These are phyloP conservation scores for Hydrocynus forskahlii DNA, from an alignment of 2,797 vertebrate genomes.

Conservation along the genomic window DNA sequence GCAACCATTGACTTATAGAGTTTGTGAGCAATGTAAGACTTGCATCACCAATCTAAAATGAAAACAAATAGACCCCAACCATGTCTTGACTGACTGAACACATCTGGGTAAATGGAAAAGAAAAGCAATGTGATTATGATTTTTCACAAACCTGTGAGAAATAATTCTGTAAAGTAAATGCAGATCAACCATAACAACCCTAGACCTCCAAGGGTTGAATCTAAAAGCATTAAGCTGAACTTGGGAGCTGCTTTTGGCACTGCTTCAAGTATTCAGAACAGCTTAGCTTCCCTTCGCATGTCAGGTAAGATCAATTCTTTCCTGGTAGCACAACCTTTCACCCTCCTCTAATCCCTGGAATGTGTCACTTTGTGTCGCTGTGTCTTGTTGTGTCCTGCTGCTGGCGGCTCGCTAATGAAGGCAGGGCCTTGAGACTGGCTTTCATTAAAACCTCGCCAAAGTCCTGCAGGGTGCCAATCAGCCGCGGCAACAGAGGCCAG, in stretches of 20 bases:
- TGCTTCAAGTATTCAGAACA: slow-evolving; percentile 16
- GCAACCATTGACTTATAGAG: too few relatives aligned
- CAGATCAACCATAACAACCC: too few relatives aligned
- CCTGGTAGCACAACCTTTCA: slow-evolving; percentile 36
- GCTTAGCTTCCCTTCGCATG: slow-evolving; percentile 12
- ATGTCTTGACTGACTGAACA: too few relatives aligned
- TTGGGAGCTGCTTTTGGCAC: neutral
- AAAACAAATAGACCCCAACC: too few relatives aligned
- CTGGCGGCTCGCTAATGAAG: slow-evolving; percentile 41
- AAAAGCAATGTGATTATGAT: too few relatives aligned
- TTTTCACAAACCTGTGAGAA: too few relatives aligned
- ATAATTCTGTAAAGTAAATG: too few relatives aligned
- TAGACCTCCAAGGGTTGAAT: too few relatives aligned
- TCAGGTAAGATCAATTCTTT: slow-evolving; percentile 38
- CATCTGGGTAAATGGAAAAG: too few relatives aligned
- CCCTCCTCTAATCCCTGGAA: slow-evolving; percentile 48
- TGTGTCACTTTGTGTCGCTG: slow-evolving; percentile 47
- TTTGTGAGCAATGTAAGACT: too few relatives aligned
- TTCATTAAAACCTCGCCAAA: slow-evolving; percentile 53
- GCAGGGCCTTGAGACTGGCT: slow-evolving; percentile 30
- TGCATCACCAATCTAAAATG: too few relatives aligned
- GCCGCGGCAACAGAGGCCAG: slow-evolving; percentile 33
- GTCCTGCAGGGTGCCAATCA: slow-evolving; percentile 54
- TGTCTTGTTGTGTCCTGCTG: slow-evolving; percentile 23
- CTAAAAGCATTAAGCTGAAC: neutral